These are phyloP conservation scores for Erannis defoliaria DNA, from an alignment of 2,888 invertebrate genomes.

Conservation along the genomic window DNA sequence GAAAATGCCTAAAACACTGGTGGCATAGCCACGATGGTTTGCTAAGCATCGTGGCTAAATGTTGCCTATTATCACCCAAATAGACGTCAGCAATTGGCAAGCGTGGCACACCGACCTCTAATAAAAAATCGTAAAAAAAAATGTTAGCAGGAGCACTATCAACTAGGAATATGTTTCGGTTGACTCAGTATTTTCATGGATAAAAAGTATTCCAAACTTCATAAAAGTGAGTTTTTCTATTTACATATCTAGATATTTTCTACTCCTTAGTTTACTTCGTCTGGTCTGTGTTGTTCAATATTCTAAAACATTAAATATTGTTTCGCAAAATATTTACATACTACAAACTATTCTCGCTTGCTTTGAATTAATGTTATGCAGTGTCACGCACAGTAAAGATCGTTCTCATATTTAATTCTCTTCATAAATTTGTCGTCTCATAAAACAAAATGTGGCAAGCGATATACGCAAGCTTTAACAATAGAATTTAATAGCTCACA, in stretches of 20 bases:
- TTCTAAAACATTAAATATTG: not conserved
- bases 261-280: not conserved
- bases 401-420: slow-evolving; percentile 1
- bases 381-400: not conserved
- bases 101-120: no score
- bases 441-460: slow-evolving; percentile 13
- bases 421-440: slow-evolving; percentile 7
- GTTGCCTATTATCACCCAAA: no score
- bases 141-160: no score
- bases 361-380: slow-evolving; percentile 1
- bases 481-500: slow-evolving; percentile 32
- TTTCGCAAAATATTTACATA: not conserved
- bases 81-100: no score
- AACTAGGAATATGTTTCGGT: no score
- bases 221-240: no score
- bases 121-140: no score
- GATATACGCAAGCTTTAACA: slow-evolving; percentile 22
- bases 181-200: no score
- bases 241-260: not conserved
- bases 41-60: no score
- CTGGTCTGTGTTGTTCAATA: not conserved
- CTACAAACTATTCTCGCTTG: not conserved
- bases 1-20: no score
- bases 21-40: no score
- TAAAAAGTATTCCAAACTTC: no score